Evolutionary conservation across 2,113 vertebrate genomes (phyloP).

Genomic region (Gallinago undulata): DNA sequence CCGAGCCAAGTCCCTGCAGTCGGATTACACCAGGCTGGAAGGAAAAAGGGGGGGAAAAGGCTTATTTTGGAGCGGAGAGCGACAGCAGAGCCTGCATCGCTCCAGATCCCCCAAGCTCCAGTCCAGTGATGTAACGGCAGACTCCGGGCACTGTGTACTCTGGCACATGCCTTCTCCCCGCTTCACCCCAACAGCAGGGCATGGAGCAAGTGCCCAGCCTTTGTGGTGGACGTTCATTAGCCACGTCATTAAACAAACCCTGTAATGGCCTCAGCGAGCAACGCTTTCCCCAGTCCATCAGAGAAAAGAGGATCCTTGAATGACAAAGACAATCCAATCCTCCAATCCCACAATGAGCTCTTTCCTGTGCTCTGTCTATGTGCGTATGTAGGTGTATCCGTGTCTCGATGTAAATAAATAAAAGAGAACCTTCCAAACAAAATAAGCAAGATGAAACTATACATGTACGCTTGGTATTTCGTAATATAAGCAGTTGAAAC

Average conservation of each 20-base stretch:
- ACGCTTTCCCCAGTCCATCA: rapidly evolving
- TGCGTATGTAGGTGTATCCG: rapidly evolving
- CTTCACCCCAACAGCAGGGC: background rate
- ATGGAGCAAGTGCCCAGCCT: rapidly evolving
- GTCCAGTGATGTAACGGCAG: background rate
- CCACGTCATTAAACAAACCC: background rate
- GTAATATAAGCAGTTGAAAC: background rate
- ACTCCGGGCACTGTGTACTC: rapidly evolving
- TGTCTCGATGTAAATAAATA: background rate
- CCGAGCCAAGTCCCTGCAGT: background rate
- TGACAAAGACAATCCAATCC: background rate
- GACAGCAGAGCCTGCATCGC: background rate
- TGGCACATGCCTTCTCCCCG: rapidly evolving
- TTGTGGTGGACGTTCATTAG: background rate
- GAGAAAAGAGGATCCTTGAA: background rate
- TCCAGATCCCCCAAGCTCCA: background rate
- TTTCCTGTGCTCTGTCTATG: background rate
- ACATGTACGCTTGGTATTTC: background rate
- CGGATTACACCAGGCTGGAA: background rate
- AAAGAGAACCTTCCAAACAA: background rate
- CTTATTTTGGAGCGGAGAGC: background rate
- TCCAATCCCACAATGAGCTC: background rate
- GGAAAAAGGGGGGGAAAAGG: background rate
- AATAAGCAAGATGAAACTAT: background rate
- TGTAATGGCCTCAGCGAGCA: background rate